These are phyloP conservation scores for Mesorhabditis spiculigera DNA, from an alignment of 2,888 invertebrate species.

Conservation along the genomic window DNA sequence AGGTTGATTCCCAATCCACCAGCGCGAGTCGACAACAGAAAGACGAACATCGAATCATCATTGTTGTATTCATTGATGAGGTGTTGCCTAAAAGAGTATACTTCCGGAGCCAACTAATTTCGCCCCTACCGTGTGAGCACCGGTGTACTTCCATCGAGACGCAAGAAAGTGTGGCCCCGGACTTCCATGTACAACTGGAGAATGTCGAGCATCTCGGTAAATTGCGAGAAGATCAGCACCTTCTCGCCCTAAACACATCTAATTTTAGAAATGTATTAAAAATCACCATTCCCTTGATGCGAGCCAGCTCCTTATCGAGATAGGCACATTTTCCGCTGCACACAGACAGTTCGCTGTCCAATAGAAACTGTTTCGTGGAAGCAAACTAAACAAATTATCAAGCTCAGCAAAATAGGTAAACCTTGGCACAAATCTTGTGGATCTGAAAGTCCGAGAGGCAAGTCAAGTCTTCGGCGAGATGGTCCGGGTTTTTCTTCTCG, in stretches of 20 bases:
- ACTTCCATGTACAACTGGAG: constrained; percentile 81
- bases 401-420: neutral
- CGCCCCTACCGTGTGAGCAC: constrained; percentile 71
- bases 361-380: constrained; percentile 58
- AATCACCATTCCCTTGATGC: constrained; percentile 66
- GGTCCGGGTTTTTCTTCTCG: constrained; percentile 59
- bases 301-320: constrained; percentile 75
- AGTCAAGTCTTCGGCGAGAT: constrained; percentile 79
- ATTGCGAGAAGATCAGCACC: constrained; percentile 90
- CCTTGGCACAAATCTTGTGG: constrained; percentile 42
- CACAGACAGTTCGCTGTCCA: constrained; percentile 67
- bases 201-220: constrained; percentile 88
- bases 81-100: constrained; percentile 70
- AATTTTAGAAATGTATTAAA: neutral
- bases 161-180: constrained; percentile 72
- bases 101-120: neutral
- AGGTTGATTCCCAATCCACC: constrained; percentile 91
- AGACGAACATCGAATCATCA: constrained; percentile 57
- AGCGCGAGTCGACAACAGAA: constrained; percentile 66
- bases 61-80: constrained; percentile 83
- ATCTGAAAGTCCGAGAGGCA: constrained; percentile 80
- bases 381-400: too few species aligned
- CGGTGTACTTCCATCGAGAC: constrained; percentile 85
- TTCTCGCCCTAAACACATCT: constrained; percentile 63
- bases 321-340: constrained; percentile 82